Evolutionary conservation across 2,797 vertebrate species (phyloP), one percentile per base, ranked within the genome.

Genomic region (Dromococcyx pavoninus): DNA sequence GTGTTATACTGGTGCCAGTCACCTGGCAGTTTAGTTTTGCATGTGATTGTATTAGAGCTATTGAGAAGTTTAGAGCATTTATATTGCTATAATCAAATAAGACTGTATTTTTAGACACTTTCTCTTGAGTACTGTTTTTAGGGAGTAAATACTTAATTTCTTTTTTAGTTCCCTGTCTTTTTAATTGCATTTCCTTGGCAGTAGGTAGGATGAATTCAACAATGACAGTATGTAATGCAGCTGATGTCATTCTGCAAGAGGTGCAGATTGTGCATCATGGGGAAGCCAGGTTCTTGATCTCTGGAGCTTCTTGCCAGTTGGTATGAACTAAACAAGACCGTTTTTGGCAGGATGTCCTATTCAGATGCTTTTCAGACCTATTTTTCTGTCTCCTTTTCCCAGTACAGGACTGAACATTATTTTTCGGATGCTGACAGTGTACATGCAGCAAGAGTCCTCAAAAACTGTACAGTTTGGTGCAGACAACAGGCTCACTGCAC

Each of bases 381-480:
- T 28, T 64, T 62, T 74, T 46, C 13, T 39, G 10, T 74, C 28
- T 69, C 46, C 22, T 51, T 57, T 57, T 35, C 30, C 23, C 33
- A 62, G 43, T n/a, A 13, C 13, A 44, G 17, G 14, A 10, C 48
- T 50, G 21, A 67, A 37, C 10, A 11, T 10, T 44, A 8, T 43
- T 56, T 73, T n/a, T n/a, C n/a, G 48, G 48, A n/a, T 7, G 5
- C 10, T 24, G 46, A 48, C n/a, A n/a, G n/a, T n/a, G n/a, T n/a
- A n/a, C n/a, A n/a, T n/a, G n/a, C n/a, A 61, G 60, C 28, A 35
- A 33, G n/a, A 12, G 24, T 18, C 11, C 35, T 33, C 13, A 4
- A 1, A 0, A 9, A 30, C 39, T 39, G 50, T 57, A 7, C 28
- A 54, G 46, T 3, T 2, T 0, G 5, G 46, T 9, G 41, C 7